Evolutionary conservation across 2,888 invertebrate species (phyloP).

Genomic region (Chaetoderma sp.): DNA sequence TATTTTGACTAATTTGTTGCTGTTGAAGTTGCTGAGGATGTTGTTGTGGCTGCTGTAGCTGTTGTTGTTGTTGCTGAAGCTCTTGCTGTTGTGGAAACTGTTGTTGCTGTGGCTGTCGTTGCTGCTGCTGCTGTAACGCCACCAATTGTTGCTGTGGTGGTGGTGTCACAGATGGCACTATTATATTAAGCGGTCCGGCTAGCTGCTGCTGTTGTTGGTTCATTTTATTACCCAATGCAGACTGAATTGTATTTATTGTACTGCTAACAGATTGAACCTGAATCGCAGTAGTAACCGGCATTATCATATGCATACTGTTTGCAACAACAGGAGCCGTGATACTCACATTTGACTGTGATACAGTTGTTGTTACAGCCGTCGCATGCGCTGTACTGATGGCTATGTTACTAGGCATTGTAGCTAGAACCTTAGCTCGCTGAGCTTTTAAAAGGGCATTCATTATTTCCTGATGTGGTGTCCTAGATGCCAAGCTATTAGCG

Average conservation of each 20-base stretch:
- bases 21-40: neutral
- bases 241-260: neutral
- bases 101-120: neutral
- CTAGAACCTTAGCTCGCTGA: too few species aligned
- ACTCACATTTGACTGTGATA: conserved; percentile 43
- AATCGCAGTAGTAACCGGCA: neutral
- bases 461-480: too few species aligned
- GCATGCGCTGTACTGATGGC: conserved; percentile 31
- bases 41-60: neutral
- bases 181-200: too few species aligned
- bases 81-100: too few species aligned
- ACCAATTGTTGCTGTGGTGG: neutral
- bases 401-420: conserved; percentile 26
- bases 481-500: too few species aligned
- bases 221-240: neutral
- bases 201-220: too few species aligned
- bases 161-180: too few species aligned
- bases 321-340: conserved; percentile 24
- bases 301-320: conserved; percentile 3
- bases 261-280: neutral
- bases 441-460: too few species aligned
- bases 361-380: conserved; percentile 46
- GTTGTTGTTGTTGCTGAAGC: neutral
- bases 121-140: neutral
- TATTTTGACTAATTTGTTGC: neutral